phyloP scores from a whole-genome alignment of 2,888 invertebrate species.

The Eilema caniola region DNA sequence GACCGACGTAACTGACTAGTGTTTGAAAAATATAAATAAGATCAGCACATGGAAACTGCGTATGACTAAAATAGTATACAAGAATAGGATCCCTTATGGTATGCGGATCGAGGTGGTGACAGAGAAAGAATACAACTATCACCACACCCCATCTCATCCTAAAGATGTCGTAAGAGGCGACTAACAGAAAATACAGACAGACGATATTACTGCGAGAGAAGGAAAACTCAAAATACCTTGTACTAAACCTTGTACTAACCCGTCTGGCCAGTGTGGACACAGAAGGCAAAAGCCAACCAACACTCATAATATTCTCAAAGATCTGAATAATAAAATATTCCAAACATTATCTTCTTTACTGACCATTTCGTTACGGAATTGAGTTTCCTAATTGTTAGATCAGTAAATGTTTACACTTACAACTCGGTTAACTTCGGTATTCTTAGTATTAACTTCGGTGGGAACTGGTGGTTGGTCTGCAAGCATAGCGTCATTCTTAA shows the following conservation, averaged over 20 bases:
- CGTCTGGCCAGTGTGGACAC: too few species aligned
- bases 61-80: too few species aligned
- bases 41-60: neutral
- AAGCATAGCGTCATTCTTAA: constrained; percentile 76
- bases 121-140: too few species aligned
- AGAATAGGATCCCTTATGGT: too few species aligned
- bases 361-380: neutral
- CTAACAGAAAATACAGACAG: too few species aligned
- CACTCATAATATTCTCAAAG: neutral
- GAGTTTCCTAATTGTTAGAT: neutral
- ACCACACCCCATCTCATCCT: too few species aligned
- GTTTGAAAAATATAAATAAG: constrained; percentile 62
- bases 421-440: constrained; percentile 70
- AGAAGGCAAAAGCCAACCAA: too few species aligned
- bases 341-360: neutral
- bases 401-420: constrained; percentile 61
- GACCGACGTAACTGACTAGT: constrained; percentile 70
- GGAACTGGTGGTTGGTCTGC: constrained; percentile 68
- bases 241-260: too few species aligned
- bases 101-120: too few species aligned
- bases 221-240: too few species aligned
- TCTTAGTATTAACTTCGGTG: constrained; percentile 54
- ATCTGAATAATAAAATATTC: neutral
- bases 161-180: too few species aligned
- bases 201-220: too few species aligned